These are phyloP conservation scores for Tauraco hartlaubi DNA, from an alignment of 2,797 vertebrate species.

Conservation along the genomic window DNA sequence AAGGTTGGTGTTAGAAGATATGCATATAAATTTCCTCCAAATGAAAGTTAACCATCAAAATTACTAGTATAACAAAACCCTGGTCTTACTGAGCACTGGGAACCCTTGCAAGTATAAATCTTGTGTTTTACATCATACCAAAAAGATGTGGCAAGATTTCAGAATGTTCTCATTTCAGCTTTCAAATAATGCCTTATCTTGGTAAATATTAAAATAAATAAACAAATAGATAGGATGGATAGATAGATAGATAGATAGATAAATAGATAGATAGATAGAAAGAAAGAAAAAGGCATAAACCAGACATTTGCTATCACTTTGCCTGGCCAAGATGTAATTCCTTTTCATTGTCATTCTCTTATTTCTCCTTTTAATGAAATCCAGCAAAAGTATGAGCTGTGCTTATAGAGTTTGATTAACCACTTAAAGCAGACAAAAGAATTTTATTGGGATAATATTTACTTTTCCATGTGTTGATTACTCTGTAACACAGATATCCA, in stretches of 20 bases:
- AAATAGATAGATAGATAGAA: too few species aligned
- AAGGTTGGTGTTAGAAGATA: neutral
- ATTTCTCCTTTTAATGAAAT: neutral
- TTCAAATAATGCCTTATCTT: neutral
- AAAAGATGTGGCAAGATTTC: neutral
- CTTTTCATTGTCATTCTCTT: neutral
- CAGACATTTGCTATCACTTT: neutral
- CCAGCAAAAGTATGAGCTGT: neutral
- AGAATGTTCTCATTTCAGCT: neutral
- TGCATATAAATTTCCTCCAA: neutral
- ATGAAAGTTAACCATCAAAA: neutral
- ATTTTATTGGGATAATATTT: slow-evolving; percentile 36
- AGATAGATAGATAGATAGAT: too few species aligned
- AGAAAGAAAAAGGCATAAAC: neutral
- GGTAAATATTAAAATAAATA: neutral
- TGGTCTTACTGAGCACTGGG: neutral
- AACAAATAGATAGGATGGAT: too few species aligned
- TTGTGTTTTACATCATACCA: neutral
- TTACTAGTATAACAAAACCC: neutral
- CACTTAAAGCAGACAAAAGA: slow-evolving; percentile 29
- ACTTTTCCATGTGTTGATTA: slow-evolving; percentile 12
- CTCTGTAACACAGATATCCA: neutral
- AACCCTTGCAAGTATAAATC: neutral
- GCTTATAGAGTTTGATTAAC: slow-evolving; percentile 45
- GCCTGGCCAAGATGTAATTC: neutral